Evolutionary conservation across 2,888 invertebrate genomes (phyloP).

Genomic region (Nephrotoma appendiculata): DNA sequence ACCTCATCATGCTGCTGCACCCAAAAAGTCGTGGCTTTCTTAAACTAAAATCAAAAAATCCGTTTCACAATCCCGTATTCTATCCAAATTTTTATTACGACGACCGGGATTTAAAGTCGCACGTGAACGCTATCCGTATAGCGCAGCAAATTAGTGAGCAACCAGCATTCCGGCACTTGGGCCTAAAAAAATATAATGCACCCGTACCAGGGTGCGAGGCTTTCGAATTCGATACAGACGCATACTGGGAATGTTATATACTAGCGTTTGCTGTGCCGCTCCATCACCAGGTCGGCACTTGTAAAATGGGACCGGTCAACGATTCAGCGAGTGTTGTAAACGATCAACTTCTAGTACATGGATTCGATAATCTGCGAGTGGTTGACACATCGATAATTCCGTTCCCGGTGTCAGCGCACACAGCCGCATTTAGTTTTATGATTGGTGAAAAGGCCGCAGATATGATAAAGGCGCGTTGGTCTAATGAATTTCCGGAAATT

Average conservation of each 20-base stretch:
- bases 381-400: conserved; percentile 35
- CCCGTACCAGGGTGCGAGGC: conserved; percentile 45
- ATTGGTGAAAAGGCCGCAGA: conserved; percentile 35
- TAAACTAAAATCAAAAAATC: conserved; percentile 38
- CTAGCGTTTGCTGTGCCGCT: conserved; percentile 53
- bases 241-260: conserved; percentile 53
- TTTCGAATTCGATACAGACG: conserved; percentile 44
- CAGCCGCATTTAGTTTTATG: conserved; percentile 34
- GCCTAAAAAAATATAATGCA: conserved; percentile 41
- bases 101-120: conserved; percentile 44
- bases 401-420: conserved; percentile 31
- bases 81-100: conserved; percentile 46
- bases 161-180: conserved; percentile 40
- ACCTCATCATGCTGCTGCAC: conserved; percentile 39
- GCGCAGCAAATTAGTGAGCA: conserved; percentile 42
- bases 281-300: conserved; percentile 48
- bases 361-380: conserved; percentile 26
- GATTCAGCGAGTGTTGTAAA: conserved; percentile 41
- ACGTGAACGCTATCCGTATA: conserved; percentile 47
- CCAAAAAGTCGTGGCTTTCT: conserved; percentile 45
- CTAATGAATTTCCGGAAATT: background rate
- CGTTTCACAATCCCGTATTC: conserved; percentile 41
- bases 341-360: conserved; percentile 32
- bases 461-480: conserved; percentile 25
- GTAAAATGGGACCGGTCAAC: conserved; percentile 40